phyloP scores from a whole-genome alignment of 2,888 invertebrate species.

The Caenorhabditis sp. region DNA sequence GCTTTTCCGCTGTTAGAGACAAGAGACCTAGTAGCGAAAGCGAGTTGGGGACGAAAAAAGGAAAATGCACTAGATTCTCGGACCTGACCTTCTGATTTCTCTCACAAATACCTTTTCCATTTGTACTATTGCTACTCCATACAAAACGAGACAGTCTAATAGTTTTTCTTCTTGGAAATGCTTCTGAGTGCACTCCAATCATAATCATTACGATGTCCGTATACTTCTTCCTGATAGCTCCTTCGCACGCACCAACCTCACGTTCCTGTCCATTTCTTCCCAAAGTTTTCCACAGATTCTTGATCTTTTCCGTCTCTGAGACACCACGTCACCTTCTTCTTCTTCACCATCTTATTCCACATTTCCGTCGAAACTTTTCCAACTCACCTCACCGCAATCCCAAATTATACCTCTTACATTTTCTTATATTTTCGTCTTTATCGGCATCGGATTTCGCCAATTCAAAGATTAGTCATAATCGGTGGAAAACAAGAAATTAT shows the following conservation, averaged over 20 bases:
- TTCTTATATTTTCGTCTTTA: background rate
- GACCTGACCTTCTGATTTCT: slow-evolving; percentile 32
- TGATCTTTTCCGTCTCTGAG: slow-evolving; percentile 25
- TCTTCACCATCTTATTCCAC: slow-evolving; percentile 8
- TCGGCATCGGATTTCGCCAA: background rate
- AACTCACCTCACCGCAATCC: slow-evolving; percentile 9
- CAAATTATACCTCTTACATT: background rate
- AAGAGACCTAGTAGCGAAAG: slow-evolving; percentile 12
- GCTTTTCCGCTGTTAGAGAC: slow-evolving; percentile 47
- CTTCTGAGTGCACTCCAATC: slow-evolving; percentile 23
- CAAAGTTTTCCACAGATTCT: slow-evolving; percentile 27
- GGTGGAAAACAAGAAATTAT: slow-evolving; percentile 30
- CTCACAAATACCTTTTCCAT: too few species aligned
- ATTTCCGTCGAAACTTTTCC: slow-evolving; percentile 26
- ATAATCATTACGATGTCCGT: too few species aligned
- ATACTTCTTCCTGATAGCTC: slow-evolving; percentile 1
- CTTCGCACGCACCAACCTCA: slow-evolving; percentile 31
- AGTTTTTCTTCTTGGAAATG: too few species aligned
- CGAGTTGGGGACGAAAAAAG: slow-evolving; percentile 10
- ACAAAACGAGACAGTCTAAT: too few species aligned
- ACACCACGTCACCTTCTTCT: slow-evolving; percentile 33
- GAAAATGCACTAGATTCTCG: background rate
- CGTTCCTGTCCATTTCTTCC: background rate
- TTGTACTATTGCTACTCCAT: too few species aligned
- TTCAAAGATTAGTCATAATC: background rate